A percentile compares a stretch with the other conserved stretches of the same genome.
phyloP scores from a whole-genome alignment of 2,797 vertebrate genomes.

The Otus scops region DNA sequence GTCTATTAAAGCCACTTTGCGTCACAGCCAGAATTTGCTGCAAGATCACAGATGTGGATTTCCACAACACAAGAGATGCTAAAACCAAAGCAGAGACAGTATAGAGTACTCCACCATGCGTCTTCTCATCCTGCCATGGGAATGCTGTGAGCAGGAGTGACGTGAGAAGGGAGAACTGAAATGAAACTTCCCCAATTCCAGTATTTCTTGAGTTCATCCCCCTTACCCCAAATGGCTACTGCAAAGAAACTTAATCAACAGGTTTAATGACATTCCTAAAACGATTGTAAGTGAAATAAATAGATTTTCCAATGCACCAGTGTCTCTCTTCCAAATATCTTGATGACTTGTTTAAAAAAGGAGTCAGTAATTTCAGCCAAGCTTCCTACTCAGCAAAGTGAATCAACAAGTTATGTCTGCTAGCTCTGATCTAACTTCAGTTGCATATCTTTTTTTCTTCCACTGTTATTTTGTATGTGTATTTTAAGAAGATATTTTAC shows the following conservation, averaged over 20 bases:
- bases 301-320: not conserved
- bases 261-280: not conserved
- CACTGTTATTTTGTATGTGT: not conserved
- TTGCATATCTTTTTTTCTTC: not conserved
- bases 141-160: not conserved
- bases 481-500: not conserved
- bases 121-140: not conserved
- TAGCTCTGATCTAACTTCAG: not conserved
- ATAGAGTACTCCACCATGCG: not conserved
- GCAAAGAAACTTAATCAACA: not conserved
- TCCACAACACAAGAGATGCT: not conserved
- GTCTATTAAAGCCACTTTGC: accelerated
- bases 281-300: not conserved
- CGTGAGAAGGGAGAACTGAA: not conserved
- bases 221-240: not conserved
- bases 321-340: not conserved
- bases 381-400: not conserved
- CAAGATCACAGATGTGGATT: not conserved
- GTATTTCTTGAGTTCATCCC: not conserved
- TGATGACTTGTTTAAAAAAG: not conserved
- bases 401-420: not conserved
- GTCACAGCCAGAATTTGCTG: not conserved
- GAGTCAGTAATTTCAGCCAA: not conserved
- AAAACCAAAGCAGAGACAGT: not conserved
- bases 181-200: not conserved